Conservation (phyloP, 2,888 invertebrate genomes). For the Ennomos erosarius region DNA sequence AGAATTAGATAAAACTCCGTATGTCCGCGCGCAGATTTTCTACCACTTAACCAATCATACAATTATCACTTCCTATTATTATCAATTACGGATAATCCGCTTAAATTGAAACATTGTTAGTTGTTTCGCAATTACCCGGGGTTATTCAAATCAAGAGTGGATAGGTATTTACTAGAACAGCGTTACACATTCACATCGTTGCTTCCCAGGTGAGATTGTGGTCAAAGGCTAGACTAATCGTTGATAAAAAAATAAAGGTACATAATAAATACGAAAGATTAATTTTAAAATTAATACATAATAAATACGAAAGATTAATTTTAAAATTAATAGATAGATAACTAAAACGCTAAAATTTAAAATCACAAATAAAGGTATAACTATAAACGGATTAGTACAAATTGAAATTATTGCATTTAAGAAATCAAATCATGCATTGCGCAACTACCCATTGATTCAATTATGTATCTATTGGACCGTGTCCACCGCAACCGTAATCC, state of each 20-base stretch:
- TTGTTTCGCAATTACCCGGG: slow-evolving; percentile 20
- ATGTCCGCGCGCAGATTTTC: background rate
- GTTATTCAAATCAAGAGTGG: too few relatives aligned
- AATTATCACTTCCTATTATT: slow-evolving; percentile 11
- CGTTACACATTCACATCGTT: too few relatives aligned
- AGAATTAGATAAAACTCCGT: too few relatives aligned
- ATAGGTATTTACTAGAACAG: too few relatives aligned
- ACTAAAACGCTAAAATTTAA: slow-evolving; percentile 12
- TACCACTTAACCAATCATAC: background rate
- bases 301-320: too few relatives aligned
- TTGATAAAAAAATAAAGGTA: too few relatives aligned
- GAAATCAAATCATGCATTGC: slow-evolving; percentile 24
- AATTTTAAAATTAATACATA: too few relatives aligned
- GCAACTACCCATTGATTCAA: slow-evolving; percentile 19
- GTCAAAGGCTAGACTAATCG: too few relatives aligned
- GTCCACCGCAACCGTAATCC: slow-evolving; percentile 9
- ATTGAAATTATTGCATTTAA: slow-evolving; percentile 12
- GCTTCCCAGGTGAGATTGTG: too few relatives aligned
- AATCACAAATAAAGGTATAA: too few relatives aligned
- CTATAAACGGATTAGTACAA: slow-evolving; percentile 1
- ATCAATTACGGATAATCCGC: slow-evolving; percentile 16
- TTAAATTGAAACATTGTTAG: slow-evolving; percentile 1
- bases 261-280: too few relatives aligned
- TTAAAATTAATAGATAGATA: background rate
- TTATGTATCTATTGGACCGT: slow-evolving; percentile 16